phyloP scores from a whole-genome alignment of 2,113 vertebrate genomes.

The Dromas ardeola region DNA sequence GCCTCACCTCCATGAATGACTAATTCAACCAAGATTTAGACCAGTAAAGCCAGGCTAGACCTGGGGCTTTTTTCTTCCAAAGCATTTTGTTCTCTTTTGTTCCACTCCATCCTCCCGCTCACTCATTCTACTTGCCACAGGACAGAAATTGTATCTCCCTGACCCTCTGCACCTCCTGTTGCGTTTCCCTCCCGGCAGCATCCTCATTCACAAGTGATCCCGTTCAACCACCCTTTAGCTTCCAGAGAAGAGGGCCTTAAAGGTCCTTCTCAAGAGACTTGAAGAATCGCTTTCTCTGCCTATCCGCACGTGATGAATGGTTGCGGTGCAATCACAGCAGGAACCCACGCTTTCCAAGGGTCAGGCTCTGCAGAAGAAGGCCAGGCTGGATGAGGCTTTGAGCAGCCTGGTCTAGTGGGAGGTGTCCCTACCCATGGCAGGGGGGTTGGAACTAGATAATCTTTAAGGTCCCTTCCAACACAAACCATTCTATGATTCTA shows the following conservation, averaged over 20 bases:
- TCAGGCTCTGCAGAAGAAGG: not conserved
- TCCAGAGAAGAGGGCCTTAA: not conserved
- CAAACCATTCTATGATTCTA: too few species aligned
- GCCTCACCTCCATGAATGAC: not conserved
- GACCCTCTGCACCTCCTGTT: not conserved
- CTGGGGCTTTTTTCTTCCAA: not conserved
- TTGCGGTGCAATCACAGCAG: not conserved
- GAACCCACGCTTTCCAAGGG: not conserved
- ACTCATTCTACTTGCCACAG: not conserved
- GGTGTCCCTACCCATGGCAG: too few species aligned
- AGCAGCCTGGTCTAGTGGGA: too few species aligned
- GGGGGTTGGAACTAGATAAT: too few species aligned
- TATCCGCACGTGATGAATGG: fast-evolving
- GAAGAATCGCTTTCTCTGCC: not conserved
- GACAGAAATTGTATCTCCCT: not conserved
- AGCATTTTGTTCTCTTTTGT: not conserved
- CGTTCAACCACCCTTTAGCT: not conserved
- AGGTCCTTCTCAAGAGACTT: not conserved
- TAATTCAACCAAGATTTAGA: not conserved
- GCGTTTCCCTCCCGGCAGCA: not conserved
- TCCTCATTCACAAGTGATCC: not conserved
- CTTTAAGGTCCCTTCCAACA: too few species aligned
- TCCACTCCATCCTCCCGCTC: not conserved
- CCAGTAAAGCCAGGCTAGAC: not conserved
- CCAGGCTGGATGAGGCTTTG: too few species aligned